Base-by-base conservation (phyloP, 2,113 vertebrate genomes). In the Nyctereutes procyonoides region DNA sequence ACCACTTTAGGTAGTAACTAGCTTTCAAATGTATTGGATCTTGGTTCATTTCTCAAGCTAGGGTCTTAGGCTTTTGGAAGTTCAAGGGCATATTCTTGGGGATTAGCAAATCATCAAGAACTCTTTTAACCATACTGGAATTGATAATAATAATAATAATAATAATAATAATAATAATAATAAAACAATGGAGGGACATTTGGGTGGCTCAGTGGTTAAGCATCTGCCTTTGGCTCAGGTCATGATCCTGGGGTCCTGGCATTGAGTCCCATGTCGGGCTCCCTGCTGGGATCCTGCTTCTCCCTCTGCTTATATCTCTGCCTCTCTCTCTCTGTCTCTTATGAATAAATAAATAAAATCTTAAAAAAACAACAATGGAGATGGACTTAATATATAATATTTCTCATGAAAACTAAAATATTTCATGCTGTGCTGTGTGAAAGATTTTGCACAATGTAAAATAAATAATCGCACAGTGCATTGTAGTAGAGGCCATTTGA, bases 361-460 rank as follows among this genome's bases (percentile, higher is more conserved):
- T 55, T 55, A 3, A 55, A 55, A 55, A 81, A 82, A 86, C 62
- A 51, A 9, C 2, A 81, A 30, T 88, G 13, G 11, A 88, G 2
- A 85, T 82, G 6, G 4, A 84, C 5, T 83, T 60, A 88, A 60
- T 65, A 16, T 17, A n/a, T 35, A 35, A 15, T 90, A 17, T n/a
- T 92, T 69, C 38, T 51, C 14, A 77, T 80, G 77, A 93, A 87
- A 69, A 55, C 48, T n/a, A 71, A 73, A 73, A 26, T 28, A 35
- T 71, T 71, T 85, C 32, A 82, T 22, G 38, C 35, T 56, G 0
- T n/a, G 5, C 62, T 80, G 1, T 53, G 28, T 77, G 16, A 69
- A 88, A 62, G 8, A 3, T 87, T 88, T 96, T 90, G 35, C 15
- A 83, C 48, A 83, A 90, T 83, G 8, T 73, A 67, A 90, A 93